Conservation (phyloP, 2,888 invertebrate genomes). For the Monoplex corrugatus region DNA sequence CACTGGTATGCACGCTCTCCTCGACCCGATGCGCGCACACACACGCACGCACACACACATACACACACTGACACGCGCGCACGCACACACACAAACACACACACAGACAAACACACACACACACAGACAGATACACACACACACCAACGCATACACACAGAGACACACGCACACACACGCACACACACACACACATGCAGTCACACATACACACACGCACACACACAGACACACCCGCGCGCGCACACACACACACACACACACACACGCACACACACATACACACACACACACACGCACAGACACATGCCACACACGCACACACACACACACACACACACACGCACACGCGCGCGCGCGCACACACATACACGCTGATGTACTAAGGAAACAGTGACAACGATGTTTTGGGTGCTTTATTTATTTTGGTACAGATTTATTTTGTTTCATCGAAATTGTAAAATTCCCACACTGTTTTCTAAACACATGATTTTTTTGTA, state of each 20-base stretch:
- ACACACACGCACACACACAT: slow-evolving; percentile 39
- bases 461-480: too few species aligned
- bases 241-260: neutral
- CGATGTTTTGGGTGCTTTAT: too few species aligned
- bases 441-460: too few species aligned
- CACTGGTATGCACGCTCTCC: too few species aligned
- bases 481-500: too few species aligned
- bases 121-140: too few species aligned
- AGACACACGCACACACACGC: too few species aligned
- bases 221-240: neutral
- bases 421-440: too few species aligned
- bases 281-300: neutral
- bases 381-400: neutral
- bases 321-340: neutral
- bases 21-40: neutral
- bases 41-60: neutral
- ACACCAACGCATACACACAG: too few species aligned
- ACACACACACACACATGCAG: too few species aligned
- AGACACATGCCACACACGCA: neutral
- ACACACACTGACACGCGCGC: neutral
- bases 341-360: neutral
- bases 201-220: too few species aligned
- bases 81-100: slow-evolving; percentile 5
- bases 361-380: neutral
- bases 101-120: neutral